Conservation (phyloP, 2,113 vertebrate genomes). For the Atherinomorus stipes region DNA sequence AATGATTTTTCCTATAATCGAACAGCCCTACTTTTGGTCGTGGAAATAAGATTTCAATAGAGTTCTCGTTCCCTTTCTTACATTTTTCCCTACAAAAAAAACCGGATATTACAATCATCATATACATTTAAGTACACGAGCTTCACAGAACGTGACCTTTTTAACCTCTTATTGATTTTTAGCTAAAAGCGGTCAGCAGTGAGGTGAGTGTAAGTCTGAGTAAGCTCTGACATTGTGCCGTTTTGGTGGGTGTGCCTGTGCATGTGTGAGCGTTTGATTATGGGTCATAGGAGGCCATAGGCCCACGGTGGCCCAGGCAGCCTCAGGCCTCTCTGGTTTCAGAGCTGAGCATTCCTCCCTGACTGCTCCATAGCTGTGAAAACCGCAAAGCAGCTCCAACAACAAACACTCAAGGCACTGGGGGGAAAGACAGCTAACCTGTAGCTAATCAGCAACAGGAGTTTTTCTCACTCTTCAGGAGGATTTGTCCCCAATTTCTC, state of each 20-base stretch:
- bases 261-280: constrained; percentile 60
- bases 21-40: too few relatives aligned
- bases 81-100: neutral
- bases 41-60: neutral
- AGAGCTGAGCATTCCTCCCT: constrained; percentile 79
- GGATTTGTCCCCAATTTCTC: neutral
- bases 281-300: constrained; percentile 72
- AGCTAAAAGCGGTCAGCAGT: neutral
- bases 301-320: constrained; percentile 66
- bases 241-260: constrained; percentile 35
- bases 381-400: constrained; percentile 80
- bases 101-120: neutral
- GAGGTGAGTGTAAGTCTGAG: neutral
- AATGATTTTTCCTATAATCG: too few relatives aligned
- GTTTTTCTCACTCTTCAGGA: constrained; percentile 30
- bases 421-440: constrained; percentile 57
- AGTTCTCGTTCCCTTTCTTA: neutral
- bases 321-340: constrained; percentile 80
- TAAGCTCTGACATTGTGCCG: neutral
- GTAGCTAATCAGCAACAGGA: constrained; percentile 72
- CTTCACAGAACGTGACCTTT: neutral
- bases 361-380: constrained; percentile 83
- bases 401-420: constrained; percentile 77
- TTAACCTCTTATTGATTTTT: neutral
- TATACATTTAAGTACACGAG: neutral